A percentile compares a stretch with the other conserved stretches of the same genome.
Conservation (phyloP, 2,797 vertebrate species). For the Strix occidentalis region DNA sequence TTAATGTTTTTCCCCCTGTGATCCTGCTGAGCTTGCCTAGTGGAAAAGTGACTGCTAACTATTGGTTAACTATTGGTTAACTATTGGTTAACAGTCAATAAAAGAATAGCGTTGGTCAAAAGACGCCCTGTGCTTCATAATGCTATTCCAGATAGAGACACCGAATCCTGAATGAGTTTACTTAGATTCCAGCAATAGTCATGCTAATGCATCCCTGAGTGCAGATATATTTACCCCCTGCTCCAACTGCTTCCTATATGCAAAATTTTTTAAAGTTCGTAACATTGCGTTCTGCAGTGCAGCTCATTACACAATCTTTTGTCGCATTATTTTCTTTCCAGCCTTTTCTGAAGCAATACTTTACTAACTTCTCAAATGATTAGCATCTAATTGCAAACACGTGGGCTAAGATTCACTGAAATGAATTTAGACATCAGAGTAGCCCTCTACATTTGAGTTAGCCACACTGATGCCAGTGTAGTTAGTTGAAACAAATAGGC, state of each 20-base stretch:
- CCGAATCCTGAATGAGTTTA: neutral
- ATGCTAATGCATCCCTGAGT: neutral
- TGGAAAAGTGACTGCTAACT: neutral
- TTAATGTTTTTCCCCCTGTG: neutral
- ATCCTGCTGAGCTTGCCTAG: neutral
- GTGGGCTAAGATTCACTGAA: neutral
- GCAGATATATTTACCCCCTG: neutral
- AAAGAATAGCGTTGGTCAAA: neutral
- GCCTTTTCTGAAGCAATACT: neutral
- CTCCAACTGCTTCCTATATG: neutral
- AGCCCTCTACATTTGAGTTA: neutral
- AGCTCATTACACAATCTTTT: neutral
- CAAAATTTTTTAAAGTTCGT: neutral
- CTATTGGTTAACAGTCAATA: neutral
- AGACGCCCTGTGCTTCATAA: neutral
- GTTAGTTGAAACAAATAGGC: neutral
- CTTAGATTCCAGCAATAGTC: neutral
- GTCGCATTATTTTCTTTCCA: neutral
- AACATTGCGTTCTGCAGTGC: neutral
- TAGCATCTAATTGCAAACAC: neutral
- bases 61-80: neutral
- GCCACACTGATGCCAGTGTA: neutral
- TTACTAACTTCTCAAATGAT: neutral
- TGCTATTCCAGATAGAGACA: neutral
- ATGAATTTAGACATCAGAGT: neutral